A percentile compares a stretch with the other conserved stretches of the same genome.
Conservation (phyloP, 2,797 vertebrate species). For the Gallinago stenura region DNA sequence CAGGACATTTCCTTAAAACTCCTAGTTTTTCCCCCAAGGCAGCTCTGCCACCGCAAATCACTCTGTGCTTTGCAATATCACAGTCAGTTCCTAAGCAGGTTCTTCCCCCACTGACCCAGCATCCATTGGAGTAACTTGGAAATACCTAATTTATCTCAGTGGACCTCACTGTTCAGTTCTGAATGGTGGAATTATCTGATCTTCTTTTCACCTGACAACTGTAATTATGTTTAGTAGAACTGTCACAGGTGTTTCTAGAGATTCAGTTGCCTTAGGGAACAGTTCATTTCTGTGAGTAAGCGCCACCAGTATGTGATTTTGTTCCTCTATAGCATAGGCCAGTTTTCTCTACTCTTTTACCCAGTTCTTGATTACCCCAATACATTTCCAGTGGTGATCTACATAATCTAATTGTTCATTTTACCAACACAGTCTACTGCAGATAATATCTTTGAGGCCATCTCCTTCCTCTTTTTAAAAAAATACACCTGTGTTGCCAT, state of each 20-base stretch:
- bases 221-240: background rate
- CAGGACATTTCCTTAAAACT: background rate
- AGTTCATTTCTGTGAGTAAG: background rate
- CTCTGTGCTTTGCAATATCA: background rate
- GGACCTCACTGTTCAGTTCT: background rate
- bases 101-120: background rate
- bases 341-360: background rate
- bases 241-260: constrained; percentile 43
- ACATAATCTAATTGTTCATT: background rate
- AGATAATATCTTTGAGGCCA: background rate
- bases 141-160: background rate
- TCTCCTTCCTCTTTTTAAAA: background rate
- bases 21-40: background rate
- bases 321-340: background rate
- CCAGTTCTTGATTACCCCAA: background rate
- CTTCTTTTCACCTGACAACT: constrained; percentile 4
- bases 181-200: background rate
- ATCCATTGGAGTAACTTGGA: background rate
- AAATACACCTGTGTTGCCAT: background rate
- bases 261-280: background rate
- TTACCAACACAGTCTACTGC: background rate
- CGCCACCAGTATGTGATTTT: background rate
- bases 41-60: background rate
- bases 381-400: background rate
- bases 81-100: background rate